Evolutionary conservation across 2,888 invertebrate genomes (phyloP).

Genomic region (Gymnosoma rotundatum): DNA sequence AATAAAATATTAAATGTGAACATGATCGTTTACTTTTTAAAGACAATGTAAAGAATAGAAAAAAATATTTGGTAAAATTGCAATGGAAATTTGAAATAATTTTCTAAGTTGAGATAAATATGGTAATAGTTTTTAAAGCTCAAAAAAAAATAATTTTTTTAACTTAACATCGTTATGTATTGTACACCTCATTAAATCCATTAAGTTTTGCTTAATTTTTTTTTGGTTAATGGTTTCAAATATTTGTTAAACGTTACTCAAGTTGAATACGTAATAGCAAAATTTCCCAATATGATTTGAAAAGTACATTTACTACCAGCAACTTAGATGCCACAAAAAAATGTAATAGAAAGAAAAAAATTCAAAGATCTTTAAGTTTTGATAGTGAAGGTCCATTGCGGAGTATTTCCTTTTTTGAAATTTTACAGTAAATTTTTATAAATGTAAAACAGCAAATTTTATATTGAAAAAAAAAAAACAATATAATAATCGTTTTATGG

Average conservation of each 20-base stretch:
- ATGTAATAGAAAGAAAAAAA: neutral
- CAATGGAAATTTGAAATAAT: no score
- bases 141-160: neutral
- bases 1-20: no score
- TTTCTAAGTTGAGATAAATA: no score
- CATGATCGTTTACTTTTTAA: no score
- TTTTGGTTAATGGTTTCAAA: slow-evolving; percentile 1
- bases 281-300: slow-evolving; percentile 45
- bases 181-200: slow-evolving; percentile 55
- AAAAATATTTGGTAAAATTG: no score
- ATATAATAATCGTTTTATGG: slow-evolving; percentile 23
- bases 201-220: slow-evolving; percentile 29
- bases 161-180: neutral
- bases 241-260: slow-evolving; percentile 41
- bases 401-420: slow-evolving; percentile 74
- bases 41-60: no score
- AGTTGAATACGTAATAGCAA: slow-evolving; percentile 61
- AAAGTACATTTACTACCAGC: slow-evolving; percentile 11
- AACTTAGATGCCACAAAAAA: slow-evolving; percentile 31
- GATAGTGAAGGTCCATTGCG: slow-evolving; percentile 79
- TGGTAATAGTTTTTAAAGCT: neutral
- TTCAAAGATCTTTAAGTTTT: slow-evolving; percentile 73
- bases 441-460: slow-evolving; percentile 62
- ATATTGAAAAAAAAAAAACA: slow-evolving; percentile 39
- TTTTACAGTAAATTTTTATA: slow-evolving; percentile 56